These are phyloP conservation scores for Festucalex cinctus DNA, from an alignment of 2,113 vertebrate genomes.

Conservation along the genomic window DNA sequence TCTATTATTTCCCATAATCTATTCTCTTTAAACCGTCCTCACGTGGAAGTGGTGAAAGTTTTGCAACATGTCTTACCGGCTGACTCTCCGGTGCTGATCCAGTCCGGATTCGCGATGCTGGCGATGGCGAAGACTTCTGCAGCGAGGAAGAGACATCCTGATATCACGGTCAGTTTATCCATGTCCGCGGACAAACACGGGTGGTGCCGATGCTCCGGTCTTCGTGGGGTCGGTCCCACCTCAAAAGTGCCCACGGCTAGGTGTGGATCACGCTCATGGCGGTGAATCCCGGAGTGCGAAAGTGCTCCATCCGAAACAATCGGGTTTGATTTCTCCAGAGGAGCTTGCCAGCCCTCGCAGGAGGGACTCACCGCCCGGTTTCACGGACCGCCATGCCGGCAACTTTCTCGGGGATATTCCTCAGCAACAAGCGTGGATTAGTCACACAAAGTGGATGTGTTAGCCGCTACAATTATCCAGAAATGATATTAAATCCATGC, in stretches of 20 bases:
- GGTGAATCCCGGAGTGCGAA: background rate
- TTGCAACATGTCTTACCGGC: conserved; percentile 74
- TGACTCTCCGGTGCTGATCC: conserved; percentile 92
- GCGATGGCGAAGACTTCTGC: conserved; percentile 96
- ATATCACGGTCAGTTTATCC: conserved; percentile 96
- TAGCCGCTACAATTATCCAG: background rate
- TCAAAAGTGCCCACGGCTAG: conserved; percentile 15
- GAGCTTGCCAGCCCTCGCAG: conserved; percentile 8
- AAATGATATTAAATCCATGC: background rate
- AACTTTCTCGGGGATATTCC: background rate
- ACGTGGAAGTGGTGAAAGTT: background rate
- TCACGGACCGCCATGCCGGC: conserved; percentile 11
- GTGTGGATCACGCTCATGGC: conserved; percentile 14
- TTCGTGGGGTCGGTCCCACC: conserved; percentile 30
- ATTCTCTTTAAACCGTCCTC: background rate
- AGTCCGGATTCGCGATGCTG: conserved; percentile 92
- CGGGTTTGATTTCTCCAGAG: background rate
- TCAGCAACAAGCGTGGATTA: background rate
- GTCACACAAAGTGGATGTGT: background rate
- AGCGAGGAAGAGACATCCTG: conserved; percentile 93
- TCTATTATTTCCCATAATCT: background rate
- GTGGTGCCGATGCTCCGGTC: conserved; percentile 5
- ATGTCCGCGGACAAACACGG: conserved; percentile 55
- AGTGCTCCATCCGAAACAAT: conserved; percentile 2
- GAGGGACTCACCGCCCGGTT: conserved; percentile 10